These are phyloP conservation scores for Hanleya hanleyi DNA, from an alignment of 2,888 invertebrate genomes.

Conservation along the genomic window DNA sequence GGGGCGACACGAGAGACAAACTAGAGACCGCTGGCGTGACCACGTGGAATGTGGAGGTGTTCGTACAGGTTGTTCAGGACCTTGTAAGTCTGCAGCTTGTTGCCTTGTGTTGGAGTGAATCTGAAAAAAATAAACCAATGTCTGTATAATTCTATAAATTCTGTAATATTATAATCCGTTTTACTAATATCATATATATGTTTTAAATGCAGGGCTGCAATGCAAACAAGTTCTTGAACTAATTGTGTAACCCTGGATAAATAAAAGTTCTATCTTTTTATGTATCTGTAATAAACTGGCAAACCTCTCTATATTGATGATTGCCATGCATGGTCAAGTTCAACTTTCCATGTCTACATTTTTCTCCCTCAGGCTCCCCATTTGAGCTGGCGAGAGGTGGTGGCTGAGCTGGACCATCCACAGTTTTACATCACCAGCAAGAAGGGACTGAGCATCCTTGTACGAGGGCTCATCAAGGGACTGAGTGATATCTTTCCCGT, in stretches of 20 bases:
- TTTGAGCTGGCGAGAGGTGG: slow-evolving; percentile 93
- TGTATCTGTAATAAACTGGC: too few relatives aligned
- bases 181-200: too few relatives aligned
- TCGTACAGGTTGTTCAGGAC: slow-evolving; percentile 93
- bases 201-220: too few relatives aligned
- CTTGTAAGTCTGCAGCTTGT: slow-evolving; percentile 78
- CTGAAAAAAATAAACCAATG: not conserved
- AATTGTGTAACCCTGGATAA: too few relatives aligned
- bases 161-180: too few relatives aligned
- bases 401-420: slow-evolving; percentile 91
- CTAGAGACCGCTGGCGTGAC: slow-evolving; percentile 73
- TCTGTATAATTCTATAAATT: too few relatives aligned
- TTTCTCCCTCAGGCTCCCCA: slow-evolving; percentile 64
- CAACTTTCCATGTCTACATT: too few relatives aligned
- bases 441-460: slow-evolving; percentile 86
- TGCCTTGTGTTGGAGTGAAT: not conserved
- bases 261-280: too few relatives aligned
- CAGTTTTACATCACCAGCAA: slow-evolving; percentile 83
- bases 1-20: slow-evolving; percentile 70
- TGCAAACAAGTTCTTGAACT: too few relatives aligned
- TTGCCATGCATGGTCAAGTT: too few relatives aligned
- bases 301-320: too few relatives aligned
- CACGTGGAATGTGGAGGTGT: slow-evolving; percentile 95
- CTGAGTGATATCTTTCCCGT: slow-evolving; percentile 79
- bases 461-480: slow-evolving; percentile 87